A percentile compares a stretch with the other conserved stretches of the same genome.
These are phyloP conservation scores for Cygnus buccinator DNA, from an alignment of 2,113 vertebrate species.

Conservation along the genomic window DNA sequence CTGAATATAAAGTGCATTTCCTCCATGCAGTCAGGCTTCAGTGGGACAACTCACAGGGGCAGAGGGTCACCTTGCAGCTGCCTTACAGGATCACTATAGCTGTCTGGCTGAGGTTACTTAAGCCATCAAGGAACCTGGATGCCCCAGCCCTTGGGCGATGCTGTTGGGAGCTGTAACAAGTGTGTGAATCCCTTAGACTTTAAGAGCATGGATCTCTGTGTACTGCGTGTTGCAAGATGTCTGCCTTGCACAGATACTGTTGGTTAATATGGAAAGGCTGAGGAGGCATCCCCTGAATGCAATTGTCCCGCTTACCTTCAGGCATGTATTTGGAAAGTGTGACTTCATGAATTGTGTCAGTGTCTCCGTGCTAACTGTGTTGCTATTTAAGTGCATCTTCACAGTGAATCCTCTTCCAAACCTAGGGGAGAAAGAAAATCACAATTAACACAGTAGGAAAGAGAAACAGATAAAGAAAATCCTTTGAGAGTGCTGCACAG, in stretches of 20 bases:
- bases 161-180: not conserved
- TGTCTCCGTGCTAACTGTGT: conserved; percentile 75
- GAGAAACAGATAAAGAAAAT: not conserved
- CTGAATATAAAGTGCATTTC: not conserved
- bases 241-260: not conserved
- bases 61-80: not conserved
- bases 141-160: not conserved
- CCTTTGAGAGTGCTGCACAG: not conserved
- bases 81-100: not conserved
- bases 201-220: not conserved
- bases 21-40: not conserved
- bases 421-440: conserved; percentile 71
- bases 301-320: conserved; percentile 85
- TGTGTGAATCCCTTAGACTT: not conserved
- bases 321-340: conserved; percentile 88
- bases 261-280: not conserved
- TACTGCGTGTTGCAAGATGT: not conserved
- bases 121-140: not conserved
- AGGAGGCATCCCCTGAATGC: not conserved
- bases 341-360: conserved; percentile 92
- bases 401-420: conserved; percentile 98
- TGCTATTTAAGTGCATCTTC: conserved; percentile 91
- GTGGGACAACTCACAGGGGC: not conserved
- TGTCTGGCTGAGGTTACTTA: not conserved
- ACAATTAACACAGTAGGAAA: conserved; percentile 2